Base-by-base conservation (phyloP, 2,113 vertebrate genomes). In the Gymnarchus niloticus region DNA sequence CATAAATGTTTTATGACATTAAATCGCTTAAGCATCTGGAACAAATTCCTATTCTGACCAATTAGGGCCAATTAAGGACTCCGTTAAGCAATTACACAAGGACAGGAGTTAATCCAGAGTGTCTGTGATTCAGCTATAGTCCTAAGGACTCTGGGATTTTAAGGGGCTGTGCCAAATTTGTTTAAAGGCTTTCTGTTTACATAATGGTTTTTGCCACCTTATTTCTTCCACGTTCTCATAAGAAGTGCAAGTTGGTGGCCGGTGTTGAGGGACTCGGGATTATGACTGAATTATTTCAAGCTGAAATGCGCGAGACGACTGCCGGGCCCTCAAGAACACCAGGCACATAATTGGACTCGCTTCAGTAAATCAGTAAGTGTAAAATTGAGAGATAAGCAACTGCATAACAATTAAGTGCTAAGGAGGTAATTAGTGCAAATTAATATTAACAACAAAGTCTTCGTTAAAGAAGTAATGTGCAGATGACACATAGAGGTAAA, bases 1-100 rank as follows among this genome's bases (percentile, higher is more conserved):
- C 54, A 83, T 83, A 56, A 83, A 59, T 83, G 82, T 83, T 83
- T 83, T 83, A 83, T 83, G 54, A 48, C 82, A 57, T 83, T 59
- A 83, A n/a, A 59, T 59, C n/a, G 56, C 54, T 48, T 83, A 83
- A 83, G 54, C 56, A 28, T 48, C 28, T 83, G 54, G 54, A 83
- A 59, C 82, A 83, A 56, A 83, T 59, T 56, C 33, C 82, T 83
- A 83, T 83, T 83, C 41, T 23, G 1, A 37, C 82, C 54, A 83
- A 59, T 83, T 83, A 83, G 37, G 56, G 41, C 56, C 82, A 83
- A 83, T 83, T 83, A 83, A 28, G 17, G 82, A 83, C 56, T 56
- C 54, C 12, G 28, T 83, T 83, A 56, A 83, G 54, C 48, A 83
- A 59, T 83, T 83, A 83, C 14, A 54, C 49, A 82, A 52, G 49